These are phyloP conservation scores for Sarcophaga subvicina DNA, from an alignment of 2,888 invertebrate species.

Conservation along the genomic window DNA sequence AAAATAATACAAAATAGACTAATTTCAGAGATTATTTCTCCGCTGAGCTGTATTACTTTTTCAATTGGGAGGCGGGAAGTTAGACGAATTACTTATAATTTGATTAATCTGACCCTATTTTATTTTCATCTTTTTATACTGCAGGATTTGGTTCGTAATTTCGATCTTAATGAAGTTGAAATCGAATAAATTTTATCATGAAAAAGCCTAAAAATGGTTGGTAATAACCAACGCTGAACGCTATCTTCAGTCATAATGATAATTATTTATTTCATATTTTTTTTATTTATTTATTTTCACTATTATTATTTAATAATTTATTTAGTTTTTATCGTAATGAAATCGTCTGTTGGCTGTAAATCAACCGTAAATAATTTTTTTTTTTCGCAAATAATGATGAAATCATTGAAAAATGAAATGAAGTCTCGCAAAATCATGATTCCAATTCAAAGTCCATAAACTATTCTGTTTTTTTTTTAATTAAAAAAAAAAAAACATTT, in stretches of 20 bases:
- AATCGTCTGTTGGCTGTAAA: conserved; percentile 22
- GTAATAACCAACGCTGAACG: too few relatives aligned
- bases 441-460: conserved; percentile 28
- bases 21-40: too few relatives aligned
- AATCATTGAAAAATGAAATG: conserved; percentile 32
- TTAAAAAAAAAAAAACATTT: not conserved
- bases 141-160: not conserved
- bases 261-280: conserved; percentile 3
- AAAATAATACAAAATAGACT: too few relatives aligned
- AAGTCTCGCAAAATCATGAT: conserved; percentile 14
- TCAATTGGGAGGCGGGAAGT: too few relatives aligned
- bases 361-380: conserved; percentile 19
- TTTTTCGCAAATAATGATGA: conserved; percentile 39
- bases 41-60: too few relatives aligned
- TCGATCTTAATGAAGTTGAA: not conserved
- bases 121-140: not conserved
- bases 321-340: conserved; percentile 17
- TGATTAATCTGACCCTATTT: too few relatives aligned
- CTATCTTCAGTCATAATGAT: conserved; percentile 22
- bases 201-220: too few relatives aligned
- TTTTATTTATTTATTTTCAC: not conserved
- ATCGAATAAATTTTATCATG: not conserved
- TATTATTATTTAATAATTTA: conserved; percentile 7
- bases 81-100: too few relatives aligned
- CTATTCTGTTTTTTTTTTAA: not conserved